These are phyloP conservation scores for Micoletzkya japonica DNA, from an alignment of 2,888 invertebrate species.

Conservation along the genomic window DNA sequence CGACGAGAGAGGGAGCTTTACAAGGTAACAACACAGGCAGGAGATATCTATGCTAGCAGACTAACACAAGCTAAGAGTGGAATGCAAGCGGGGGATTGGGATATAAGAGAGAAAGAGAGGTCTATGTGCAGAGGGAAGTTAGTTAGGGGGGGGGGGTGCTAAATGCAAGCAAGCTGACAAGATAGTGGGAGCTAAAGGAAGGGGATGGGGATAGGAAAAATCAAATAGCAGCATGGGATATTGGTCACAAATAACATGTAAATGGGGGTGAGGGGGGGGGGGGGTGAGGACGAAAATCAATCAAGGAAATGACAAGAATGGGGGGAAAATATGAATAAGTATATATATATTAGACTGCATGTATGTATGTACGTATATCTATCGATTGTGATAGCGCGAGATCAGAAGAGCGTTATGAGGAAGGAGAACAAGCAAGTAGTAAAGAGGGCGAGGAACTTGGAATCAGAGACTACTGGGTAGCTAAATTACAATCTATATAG, in stretches of 20 bases:
- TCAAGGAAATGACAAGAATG: neutral
- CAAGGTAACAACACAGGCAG: too few species aligned
- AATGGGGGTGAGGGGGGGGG: neutral
- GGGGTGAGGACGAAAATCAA: neutral
- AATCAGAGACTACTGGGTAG: too few species aligned
- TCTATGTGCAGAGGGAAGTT: neutral
- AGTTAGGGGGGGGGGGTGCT: neutral
- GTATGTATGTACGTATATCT: neutral
- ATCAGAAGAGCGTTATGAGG: neutral
- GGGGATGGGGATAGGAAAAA: neutral
- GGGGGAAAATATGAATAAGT: neutral
- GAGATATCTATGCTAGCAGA: neutral
- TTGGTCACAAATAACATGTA: neutral
- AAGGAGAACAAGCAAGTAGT: slow-evolving; percentile 11
- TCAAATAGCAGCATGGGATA: slow-evolving; percentile 6
- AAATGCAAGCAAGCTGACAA: neutral
- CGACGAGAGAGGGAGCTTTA: too few species aligned
- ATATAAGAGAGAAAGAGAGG: neutral
- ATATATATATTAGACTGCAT: neutral
- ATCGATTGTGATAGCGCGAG: neutral
- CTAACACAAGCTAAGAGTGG: neutral
- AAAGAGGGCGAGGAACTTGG: neutral
- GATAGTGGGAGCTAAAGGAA: neutral
- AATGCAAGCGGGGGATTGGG: neutral
- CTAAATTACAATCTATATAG: too few species aligned